These are phyloP conservation scores for Tachycineta bicolor DNA, from an alignment of 2,113 vertebrate species.

Conservation along the genomic window DNA sequence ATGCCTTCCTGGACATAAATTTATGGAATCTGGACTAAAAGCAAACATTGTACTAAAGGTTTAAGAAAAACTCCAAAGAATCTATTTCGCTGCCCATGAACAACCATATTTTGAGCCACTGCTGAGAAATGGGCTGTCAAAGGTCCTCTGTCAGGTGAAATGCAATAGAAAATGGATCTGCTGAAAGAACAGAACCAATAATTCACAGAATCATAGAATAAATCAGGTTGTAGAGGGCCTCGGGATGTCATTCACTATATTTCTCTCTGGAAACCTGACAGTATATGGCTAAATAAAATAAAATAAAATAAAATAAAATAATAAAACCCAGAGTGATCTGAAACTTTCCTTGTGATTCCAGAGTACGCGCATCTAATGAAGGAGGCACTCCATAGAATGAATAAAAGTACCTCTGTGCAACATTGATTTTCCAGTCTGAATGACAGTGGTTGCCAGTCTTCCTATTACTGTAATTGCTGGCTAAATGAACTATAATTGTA, in stretches of 20 bases:
- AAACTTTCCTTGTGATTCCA: background rate
- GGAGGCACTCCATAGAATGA: conserved; percentile 23
- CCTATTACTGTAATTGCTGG: conserved; percentile 79
- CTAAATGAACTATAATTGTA: conserved; percentile 80
- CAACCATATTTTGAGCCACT: background rate
- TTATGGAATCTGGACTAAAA: conserved; percentile 39
- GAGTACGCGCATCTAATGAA: background rate
- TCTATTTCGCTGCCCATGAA: background rate
- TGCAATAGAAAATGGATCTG: background rate
- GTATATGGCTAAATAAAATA: background rate
- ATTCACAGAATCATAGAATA: background rate
- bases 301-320: background rate
- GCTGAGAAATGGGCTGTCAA: background rate
- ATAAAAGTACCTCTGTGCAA: conserved; percentile 35
- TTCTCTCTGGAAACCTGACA: background rate
- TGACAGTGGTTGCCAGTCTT: conserved; percentile 74
- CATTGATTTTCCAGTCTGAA: conserved; percentile 72
- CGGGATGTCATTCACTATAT: background rate
- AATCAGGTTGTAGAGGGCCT: background rate
- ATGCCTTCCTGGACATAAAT: background rate
- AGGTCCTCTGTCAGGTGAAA: conserved; percentile 16
- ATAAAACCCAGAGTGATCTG: background rate
- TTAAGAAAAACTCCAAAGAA: background rate
- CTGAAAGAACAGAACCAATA: background rate
- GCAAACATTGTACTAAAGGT: background rate